These are phyloP conservation scores for Muscicapa comitata DNA, from an alignment of 2,797 vertebrate genomes.

Conservation along the genomic window DNA sequence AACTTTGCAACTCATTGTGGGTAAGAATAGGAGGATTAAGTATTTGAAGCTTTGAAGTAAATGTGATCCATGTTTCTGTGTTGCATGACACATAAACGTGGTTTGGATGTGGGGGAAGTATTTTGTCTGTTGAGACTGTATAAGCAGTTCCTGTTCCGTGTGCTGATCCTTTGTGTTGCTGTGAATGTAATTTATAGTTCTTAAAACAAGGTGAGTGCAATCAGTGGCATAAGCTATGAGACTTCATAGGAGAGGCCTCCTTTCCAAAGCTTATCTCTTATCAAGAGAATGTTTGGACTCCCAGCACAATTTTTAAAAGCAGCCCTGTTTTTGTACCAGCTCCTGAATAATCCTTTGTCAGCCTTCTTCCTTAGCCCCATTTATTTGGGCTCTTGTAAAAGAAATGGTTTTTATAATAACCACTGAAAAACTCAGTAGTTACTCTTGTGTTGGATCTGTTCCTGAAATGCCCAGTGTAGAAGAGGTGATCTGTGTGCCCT, in stretches of 20 bases:
- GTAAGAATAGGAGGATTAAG: neutral
- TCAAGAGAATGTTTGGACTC: neutral
- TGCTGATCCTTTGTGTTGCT: neutral
- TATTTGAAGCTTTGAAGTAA: neutral
- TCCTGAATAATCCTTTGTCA: neutral
- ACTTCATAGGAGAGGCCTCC: neutral
- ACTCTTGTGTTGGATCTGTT: neutral
- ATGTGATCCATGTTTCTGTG: neutral
- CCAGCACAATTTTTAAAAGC: neutral
- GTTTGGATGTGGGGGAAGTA: neutral
- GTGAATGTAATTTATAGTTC: neutral
- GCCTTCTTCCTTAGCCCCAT: neutral
- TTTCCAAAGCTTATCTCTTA: neutral
- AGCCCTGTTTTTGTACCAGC: neutral
- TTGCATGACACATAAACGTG: accelerated
- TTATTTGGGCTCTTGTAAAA: neutral
- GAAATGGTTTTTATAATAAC: neutral
- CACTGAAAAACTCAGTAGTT: neutral
- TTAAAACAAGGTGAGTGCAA: neutral
- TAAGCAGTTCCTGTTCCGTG: neutral
- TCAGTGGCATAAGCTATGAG: neutral
- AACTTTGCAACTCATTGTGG: neutral
- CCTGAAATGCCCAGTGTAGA: neutral
- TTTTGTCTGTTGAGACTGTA: neutral
- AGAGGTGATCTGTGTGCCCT: neutral